These are phyloP conservation scores for Platichthys stellatus DNA, from an alignment of 2,113 vertebrate species.

Conservation along the genomic window DNA sequence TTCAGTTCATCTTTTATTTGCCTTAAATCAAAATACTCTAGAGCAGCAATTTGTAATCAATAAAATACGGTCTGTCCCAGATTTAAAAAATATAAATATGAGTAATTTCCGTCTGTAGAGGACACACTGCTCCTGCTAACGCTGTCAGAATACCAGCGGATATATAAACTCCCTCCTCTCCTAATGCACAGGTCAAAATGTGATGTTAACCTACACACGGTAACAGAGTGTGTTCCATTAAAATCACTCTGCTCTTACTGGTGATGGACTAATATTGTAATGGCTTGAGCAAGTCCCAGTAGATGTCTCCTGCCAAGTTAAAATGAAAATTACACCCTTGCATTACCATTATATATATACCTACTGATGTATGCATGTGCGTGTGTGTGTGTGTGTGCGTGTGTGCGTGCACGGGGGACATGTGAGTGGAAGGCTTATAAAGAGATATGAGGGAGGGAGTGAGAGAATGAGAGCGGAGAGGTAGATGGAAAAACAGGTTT, in stretches of 20 bases:
- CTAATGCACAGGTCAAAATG: not conserved
- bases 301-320: not conserved
- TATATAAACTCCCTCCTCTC: no score
- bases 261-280: not conserved
- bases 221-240: not conserved
- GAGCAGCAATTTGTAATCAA: no score
- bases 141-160: no score
- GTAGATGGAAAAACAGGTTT: slow-evolving; percentile 28
- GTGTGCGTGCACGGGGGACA: not conserved
- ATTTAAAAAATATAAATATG: no score
- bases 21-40: no score
- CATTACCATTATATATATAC: slow-evolving; percentile 1
- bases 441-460: not conserved
- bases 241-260: not conserved
- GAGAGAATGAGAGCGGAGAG: not conserved
- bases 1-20: no score
- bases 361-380: not conserved
- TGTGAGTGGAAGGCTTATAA: not conserved
- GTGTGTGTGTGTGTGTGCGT: not conserved
- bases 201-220: not conserved
- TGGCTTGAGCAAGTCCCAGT: not conserved
- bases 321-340: slow-evolving; percentile 17
- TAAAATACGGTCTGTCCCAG: no score
- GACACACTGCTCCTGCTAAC: no score
- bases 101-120: no score